Evolutionary conservation across 2,888 invertebrate genomes (phyloP), one percentile per base, ranked within the genome.

Genomic region (Agrotis puta): DNA sequence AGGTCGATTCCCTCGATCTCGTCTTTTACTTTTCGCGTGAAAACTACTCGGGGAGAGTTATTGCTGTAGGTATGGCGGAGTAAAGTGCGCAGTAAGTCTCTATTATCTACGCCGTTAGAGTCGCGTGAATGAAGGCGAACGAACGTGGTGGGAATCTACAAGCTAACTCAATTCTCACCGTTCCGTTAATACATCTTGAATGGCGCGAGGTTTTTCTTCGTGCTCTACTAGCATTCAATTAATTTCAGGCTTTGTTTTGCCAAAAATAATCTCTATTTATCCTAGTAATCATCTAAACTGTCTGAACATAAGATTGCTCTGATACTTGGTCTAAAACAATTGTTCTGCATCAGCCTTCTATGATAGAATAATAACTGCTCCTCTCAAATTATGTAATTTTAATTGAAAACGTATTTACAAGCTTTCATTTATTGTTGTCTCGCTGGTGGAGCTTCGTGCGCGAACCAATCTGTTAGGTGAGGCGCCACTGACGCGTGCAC

Each of bases 81-180:
- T 95, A 94, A 95, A 95, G 94, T 94, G 93, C 93, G 93, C 94
- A 93, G 94, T 95, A 95, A 95, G 94, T 95, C 95, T 95, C 94
- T 93, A 95, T 95, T 95, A 95, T 95, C 94, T 94, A 88, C 93
- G 92, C 94, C 93, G 94, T 95, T 95, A 95, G 93, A 95, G 93
- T 94, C 93, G 93, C 93, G 94, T 90, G 94, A 95, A 94, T 94
- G 94, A 94, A 95, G 93, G 92, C 92, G 92, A 90, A 90, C 89
- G 94, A 87, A 95, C 95, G 94, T 94, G 95, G 91, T 79, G 81
- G 77, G 95, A 95, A 94, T 95, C 88, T 92, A 92, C 90, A 93
- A 94, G 89, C 90, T 90, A 90, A 92, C 93, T 92, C 92, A 90
- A 92, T 93, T 94, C 91, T 88, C 89, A 89, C 89, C 88, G 86